Base-by-base conservation (phyloP, 2,797 vertebrate species). In the Enteromius anoplus region DNA sequence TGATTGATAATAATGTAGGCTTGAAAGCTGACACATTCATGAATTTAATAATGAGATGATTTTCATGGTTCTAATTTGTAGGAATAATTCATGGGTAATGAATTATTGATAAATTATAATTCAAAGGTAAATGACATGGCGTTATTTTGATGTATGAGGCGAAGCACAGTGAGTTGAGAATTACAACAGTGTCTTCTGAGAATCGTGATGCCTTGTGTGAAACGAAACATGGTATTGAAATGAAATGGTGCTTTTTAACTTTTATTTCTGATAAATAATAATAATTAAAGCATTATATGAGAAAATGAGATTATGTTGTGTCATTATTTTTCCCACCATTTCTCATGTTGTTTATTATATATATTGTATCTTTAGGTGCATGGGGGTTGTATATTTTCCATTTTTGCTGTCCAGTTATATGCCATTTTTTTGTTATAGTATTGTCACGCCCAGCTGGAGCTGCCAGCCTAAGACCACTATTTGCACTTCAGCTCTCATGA, bases 51-150 rank as follows among this genome's bases (percentile, higher is more conserved):
- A 80, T 66, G 32, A 83, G 47, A 58, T 82, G 40, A 84, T 78
- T 79, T 85, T 17, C 72, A 58, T 79, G 3, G 3, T 51, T 85
- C 26, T 80, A 82, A 83, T 87, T 85, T 86, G 58, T 40, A 45
- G 42, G n/a, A 86, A 86, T 85, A 87, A 85, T 87, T 86, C 86
- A 86, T 81, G 78, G 45, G 26, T 76, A 64, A 80, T 85, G 26
- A 85, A 80, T 78, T 75, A 87, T 81, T 85, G 72, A 86, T 81
- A 26, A 72, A 80, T 62, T 81, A 34, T 84, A 70, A 85, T 87
- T 85, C 42, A 82, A 66, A 83, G 81, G 75, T 78, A 85, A 87
- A 81, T 77, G 70, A 42, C 62, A 75, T 84, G 55, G 76, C 55
- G 53, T 45, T 53, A 55, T 82, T 62, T 82, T 81, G 75, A 78